Base-by-base conservation (phyloP, 35 echinoderm and acorn worm genomes). In the Hemicentrotus pulcherrimus region DNA sequence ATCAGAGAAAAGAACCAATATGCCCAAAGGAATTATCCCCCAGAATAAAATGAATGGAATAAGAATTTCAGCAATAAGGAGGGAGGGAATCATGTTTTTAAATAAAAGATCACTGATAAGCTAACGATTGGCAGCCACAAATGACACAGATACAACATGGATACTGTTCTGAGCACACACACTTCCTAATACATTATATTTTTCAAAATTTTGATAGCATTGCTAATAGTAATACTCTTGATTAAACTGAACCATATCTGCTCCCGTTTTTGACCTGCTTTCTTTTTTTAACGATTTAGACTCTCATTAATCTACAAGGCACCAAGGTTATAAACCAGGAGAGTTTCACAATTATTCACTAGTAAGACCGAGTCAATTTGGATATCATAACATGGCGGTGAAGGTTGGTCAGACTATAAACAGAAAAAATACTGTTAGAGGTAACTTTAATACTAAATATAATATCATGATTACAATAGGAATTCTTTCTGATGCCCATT, bases 311-410 rank as follows among this genome's bases (percentile, higher is more conserved):
- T 46, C 91, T 93, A 93, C 91, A 93, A 93, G 91, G 91, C 91
- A 93, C 91, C 91, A 58, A 93, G 91, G 91, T 58, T 58, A 93
- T 93, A 93, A 47, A 93, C 91, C 48, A 93, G 91, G 91, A 93
- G 91, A 46, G 46, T 41, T 90, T 78, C 65, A 78, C 65, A 78
- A 78, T 28, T 78, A 78, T 78, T n/a, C 19, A 78, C 65, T 24
- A 78, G 65, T 78, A 78, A 78, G 65, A 78, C 65, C 9, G 65
- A 78, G 65, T 78, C 65, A 78, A 78, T 78, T 78, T 78, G 65
- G 65, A 78, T 78, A 78, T 78, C 65, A n/a, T n/a, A 78, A 78
- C 2, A 78, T 78, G 22, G 87, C 6, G 18, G 88, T 90, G 30
- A 86, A 86, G n/a, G 6, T 86, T 31, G 32, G 2, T 78, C 19